A percentile compares a stretch with the other conserved stretches of the same genome.
These are phyloP conservation scores for Pollenia griseotomentosa DNA, from an alignment of 2,888 invertebrate genomes.

Conservation along the genomic window DNA sequence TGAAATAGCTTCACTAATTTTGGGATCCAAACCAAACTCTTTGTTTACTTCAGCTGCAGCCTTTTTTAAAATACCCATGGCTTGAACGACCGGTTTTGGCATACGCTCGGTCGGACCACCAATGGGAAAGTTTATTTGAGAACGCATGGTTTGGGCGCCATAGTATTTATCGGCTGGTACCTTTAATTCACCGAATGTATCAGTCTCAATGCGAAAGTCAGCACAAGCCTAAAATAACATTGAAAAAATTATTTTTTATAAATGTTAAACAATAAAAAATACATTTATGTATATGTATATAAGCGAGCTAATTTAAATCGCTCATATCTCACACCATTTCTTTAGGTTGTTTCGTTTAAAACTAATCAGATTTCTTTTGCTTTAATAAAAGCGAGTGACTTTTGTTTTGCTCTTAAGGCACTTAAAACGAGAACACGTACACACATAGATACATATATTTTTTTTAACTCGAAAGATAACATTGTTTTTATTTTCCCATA, in stretches of 20 bases:
- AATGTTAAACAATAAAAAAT: slow-evolving; percentile 16
- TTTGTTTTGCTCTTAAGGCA: slow-evolving; percentile 48
- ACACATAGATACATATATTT: neutral
- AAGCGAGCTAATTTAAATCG: neutral
- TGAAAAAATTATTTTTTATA: slow-evolving; percentile 1
- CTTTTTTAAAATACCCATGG: slow-evolving; percentile 98
- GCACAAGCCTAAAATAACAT: slow-evolving; percentile 77
- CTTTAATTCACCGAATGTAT: slow-evolving; percentile 97
- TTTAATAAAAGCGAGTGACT: slow-evolving; percentile 41
- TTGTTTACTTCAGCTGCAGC: slow-evolving; percentile 98
- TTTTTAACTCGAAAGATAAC: slow-evolving; percentile 67
- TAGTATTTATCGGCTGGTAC: slow-evolving; percentile 96
- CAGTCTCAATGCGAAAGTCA: slow-evolving; percentile 87
- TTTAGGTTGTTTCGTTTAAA: slow-evolving; percentile 38
- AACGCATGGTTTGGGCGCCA: slow-evolving; percentile 98
- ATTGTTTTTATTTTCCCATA: slow-evolving; percentile 31
- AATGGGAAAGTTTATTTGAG: slow-evolving; percentile 98
- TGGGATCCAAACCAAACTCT: slow-evolving; percentile 95
- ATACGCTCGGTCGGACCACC: slow-evolving; percentile 96
- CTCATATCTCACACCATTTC: slow-evolving; percentile 59
- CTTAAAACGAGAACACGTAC: slow-evolving; percentile 6
- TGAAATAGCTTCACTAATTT: slow-evolving; percentile 94
- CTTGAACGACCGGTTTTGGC: slow-evolving; percentile 97
- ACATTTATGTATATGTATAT: neutral
- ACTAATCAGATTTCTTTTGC: slow-evolving; percentile 54